A percentile compares a stretch with the other conserved stretches of the same genome.
These are phyloP conservation scores for Lasioglossum marginatum DNA, from an alignment of 2,888 invertebrate species.

Conservation along the genomic window DNA sequence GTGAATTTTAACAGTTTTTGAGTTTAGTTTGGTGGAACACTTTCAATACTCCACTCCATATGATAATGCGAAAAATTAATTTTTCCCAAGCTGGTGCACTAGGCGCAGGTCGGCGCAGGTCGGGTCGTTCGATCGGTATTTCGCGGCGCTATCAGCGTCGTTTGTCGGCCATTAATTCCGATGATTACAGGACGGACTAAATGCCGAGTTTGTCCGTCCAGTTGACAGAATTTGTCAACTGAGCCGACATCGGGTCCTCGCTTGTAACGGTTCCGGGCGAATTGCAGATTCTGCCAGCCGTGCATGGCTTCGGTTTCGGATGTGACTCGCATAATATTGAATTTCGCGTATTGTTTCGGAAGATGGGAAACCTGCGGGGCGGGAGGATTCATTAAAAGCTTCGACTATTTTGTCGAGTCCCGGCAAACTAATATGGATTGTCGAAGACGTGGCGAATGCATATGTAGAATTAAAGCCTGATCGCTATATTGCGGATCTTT, in stretches of 20 bases:
- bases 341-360: background rate
- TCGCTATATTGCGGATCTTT: no score
- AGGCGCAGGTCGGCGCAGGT: background rate
- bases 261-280: background rate
- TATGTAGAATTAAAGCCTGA: background rate
- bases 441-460: background rate
- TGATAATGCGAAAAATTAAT: background rate
- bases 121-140: background rate
- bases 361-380: background rate
- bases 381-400: background rate
- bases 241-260: background rate
- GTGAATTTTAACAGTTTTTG: background rate
- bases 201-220: no score
- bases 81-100: background rate
- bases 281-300: background rate
- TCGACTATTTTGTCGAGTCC: background rate
- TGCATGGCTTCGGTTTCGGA: background rate
- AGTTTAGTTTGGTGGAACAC: background rate
- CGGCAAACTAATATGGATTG: background rate
- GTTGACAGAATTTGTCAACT: slow-evolving; percentile 19
- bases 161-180: slow-evolving; percentile 3
- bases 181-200: background rate
- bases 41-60: background rate
- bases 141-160: background rate
- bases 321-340: background rate